Evolutionary conservation across 37 sponge, comb jelly and placozoan species (phyloP), one percentile per base, ranked within the genome.

Genomic region (Agelas oroides): DNA sequence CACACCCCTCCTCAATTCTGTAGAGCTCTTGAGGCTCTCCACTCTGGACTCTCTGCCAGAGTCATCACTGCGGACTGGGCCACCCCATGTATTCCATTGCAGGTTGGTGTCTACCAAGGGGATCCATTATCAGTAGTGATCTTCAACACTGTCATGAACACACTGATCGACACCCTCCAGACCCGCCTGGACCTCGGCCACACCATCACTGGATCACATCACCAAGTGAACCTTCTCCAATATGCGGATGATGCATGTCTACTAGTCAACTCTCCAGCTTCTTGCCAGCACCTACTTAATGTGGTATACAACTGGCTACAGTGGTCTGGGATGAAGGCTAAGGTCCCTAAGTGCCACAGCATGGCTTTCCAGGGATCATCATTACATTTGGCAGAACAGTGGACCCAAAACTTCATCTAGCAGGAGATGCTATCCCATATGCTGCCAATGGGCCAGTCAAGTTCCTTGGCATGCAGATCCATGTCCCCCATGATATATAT

Each of bases 121-220:
- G 84, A 83, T 65, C 84, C 84, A 24, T 65, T 83, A 11, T 83
- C 84, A 18, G 75, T 83, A 32, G 57, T 57, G 1, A 73, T 83
- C 15, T 83, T 72, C 65, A 75, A 75, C 65, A 73, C 75, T 0
- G 75, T 83, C 6, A 75, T 83, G 65, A 64, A 72, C 75, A 83
- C 75, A 5, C 75, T 73, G 20, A 39, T 54, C 0, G 81, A 81
- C 38, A 55, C 81, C 54, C 27, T 81, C 36, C 33, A 70, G 0
- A 28, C 21, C 19, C 25, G 34, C 59, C 27, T 5, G n/a, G 21
- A 70, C 37, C 2, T 70, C 0, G 81, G 81, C 3, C 70, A 81
- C 81, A 24, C 27, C 36, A 11, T 81, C 24, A 28, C 81, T 3
- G 0, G 33, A 32, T 70, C 71, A n/a, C 13, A 0, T 19, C 81